Evolutionary conservation across 1,140 invertebrate genomes (phyloP), one percentile per base, ranked within the genome.

Genomic region (Apis florea): DNA sequence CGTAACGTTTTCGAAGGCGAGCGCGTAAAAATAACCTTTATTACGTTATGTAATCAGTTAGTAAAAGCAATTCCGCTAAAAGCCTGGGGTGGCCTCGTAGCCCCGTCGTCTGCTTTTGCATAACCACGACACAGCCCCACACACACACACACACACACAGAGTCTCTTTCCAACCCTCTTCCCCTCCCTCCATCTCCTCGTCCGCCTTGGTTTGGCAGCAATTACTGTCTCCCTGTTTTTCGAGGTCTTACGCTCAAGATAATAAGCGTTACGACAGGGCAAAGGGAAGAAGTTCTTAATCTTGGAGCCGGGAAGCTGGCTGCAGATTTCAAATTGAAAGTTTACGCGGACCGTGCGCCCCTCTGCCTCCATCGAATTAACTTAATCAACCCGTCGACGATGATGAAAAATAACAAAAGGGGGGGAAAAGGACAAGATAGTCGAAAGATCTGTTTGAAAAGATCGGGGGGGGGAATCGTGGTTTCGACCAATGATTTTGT

Each of bases 61-160:
- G 86, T 85, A 87, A 87, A 88, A 88, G 86, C 86, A 88, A 88
- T 88, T 87, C 84, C 76, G 80, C 85, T 88, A 88, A 88, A 88
- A 88, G 86, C 86, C 56, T 87, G 58, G 71, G 76, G 72, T 63
- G 66, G 66, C 53, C 31, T 63, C 47, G 70, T 73, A 70, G 72
- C 68, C 26, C 58, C 64, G 51, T 75, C 85, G 68, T 51, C 77
- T 69, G 82, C 85, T 86, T 87, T 87, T 87, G 86, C 86, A 87
- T 86, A 86, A 84, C 86, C 85, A 51, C 79, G 80, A 76, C 84
- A 75, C 67, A 17, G 75, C 64, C 81, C 70, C 31, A 40, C 31
- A 40, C 31, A 40, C 31, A 3, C 6, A 40, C 4, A 31, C 31
- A 4, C 31, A 40, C 6, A 40, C 31, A 40, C 31, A 40, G 0